phyloP scores from a whole-genome alignment of 2,888 invertebrate species.

The Clivina fossor region DNA sequence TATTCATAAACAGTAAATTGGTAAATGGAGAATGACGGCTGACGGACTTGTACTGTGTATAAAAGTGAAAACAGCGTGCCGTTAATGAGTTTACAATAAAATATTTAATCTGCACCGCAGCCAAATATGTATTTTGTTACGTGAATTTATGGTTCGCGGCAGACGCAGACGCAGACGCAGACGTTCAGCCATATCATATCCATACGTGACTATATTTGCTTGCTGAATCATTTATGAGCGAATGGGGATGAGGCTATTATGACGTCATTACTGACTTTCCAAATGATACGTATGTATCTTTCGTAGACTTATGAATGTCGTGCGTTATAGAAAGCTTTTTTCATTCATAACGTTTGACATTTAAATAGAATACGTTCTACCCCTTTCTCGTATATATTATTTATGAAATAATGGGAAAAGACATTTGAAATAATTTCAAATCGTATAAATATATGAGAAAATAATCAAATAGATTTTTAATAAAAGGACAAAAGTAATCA shows the following conservation, averaged over 20 bases:
- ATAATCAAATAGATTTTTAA: no score
- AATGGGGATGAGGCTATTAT: background rate
- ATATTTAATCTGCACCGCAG: conserved; percentile 10
- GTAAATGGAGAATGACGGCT: conserved; percentile 22
- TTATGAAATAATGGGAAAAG: conserved; percentile 11
- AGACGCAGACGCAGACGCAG: background rate
- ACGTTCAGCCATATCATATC: background rate
- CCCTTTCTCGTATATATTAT: conserved; percentile 12
- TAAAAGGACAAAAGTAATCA: no score
- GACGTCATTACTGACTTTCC: background rate
- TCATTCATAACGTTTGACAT: conserved; percentile 15
- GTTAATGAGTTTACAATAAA: conserved; percentile 28
- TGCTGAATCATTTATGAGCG: background rate
- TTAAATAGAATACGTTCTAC: conserved; percentile 11
- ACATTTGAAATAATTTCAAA: conserved; percentile 14
- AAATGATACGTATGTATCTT: no score
- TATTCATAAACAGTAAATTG: conserved; percentile 14
- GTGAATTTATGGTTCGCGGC: background rate
- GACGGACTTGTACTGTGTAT: conserved; percentile 12
- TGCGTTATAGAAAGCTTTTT: conserved; percentile 10
- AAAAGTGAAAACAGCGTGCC: conserved; percentile 25
- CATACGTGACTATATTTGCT: background rate
- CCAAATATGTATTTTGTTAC: background rate
- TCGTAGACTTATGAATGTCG: conserved; percentile 10
- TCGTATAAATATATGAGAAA: no score